phyloP scores from a whole-genome alignment of 2,888 invertebrate genomes.

The Idaea aversata region DNA sequence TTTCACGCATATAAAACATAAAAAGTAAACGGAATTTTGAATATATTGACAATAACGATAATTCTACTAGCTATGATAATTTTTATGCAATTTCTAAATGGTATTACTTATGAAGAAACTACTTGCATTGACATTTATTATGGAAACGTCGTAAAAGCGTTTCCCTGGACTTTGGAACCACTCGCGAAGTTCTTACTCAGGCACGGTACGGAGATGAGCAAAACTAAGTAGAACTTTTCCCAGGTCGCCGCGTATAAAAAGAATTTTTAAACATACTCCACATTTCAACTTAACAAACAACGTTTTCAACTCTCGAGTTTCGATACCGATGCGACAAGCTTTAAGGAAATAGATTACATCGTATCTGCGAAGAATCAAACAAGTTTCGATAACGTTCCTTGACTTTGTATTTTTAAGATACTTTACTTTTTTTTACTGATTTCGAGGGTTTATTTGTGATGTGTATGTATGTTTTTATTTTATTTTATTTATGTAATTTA shows the following conservation, averaged over 20 bases:
- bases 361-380: not conserved
- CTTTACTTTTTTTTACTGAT: not conserved
- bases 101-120: conserved; percentile 23
- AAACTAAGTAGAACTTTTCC: conserved; percentile 74
- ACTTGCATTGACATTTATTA: conserved; percentile 53
- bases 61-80: not conserved
- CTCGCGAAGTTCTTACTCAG: conserved; percentile 66
- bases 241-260: conserved; percentile 70
- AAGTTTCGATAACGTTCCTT: not conserved
- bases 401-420: not conserved
- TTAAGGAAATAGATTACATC: not conserved
- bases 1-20: no score
- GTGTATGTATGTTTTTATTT: no score
- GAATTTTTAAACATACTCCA: conserved; percentile 65
- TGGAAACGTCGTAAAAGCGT: conserved; percentile 66
- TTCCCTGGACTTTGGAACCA: conserved; percentile 60
- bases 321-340: conserved; percentile 21
- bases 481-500: no score
- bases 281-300: conserved; percentile 53
- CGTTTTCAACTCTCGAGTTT: conserved; percentile 43
- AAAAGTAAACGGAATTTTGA: conserved; percentile 11
- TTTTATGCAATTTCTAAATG: conserved; percentile 18
- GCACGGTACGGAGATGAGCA: conserved; percentile 58
- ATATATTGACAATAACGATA: not conserved
- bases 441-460: not conserved